Base-by-base conservation (phyloP, 2,888 invertebrate genomes). In the Conomelus anceps region DNA sequence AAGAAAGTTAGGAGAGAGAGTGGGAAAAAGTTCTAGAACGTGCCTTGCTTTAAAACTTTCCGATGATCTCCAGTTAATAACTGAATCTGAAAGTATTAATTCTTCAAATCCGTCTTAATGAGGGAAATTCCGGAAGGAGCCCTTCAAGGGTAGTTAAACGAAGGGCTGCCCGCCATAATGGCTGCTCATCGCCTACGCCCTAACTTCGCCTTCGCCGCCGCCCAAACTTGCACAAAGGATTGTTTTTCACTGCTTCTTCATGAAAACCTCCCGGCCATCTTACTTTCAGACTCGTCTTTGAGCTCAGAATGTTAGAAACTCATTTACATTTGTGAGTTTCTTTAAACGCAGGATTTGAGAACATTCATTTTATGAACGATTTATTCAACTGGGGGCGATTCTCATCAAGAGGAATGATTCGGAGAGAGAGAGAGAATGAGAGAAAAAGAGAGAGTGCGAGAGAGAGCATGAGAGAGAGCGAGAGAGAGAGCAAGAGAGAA, bases 11-110 rank as follows among this genome's bases (percentile, higher is more conserved):
- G 20, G 63, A 63, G n/a, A n/a, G n/a, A 63, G 63, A 26, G 26
- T 26, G 26, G 26, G n/a, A 63, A n/a, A 7, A 63, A 63, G 63
- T 63, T 63, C n/a, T 20, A 63, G n/a, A 63, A 63, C 63, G 63
- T 63, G 63, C 63, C 63, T 20, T 63, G n/a, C 63, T 63, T 63
- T 63, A 6, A 63, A 63, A 63, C 63, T 63, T 63, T 63, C 63
- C 63, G 63, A 63, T 63, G 63, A 63, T 63, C 63, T 63, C 63
- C 63, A 86, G 86, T 86, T 86, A 86, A 86, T 86, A 86, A 29
- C 86, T 86, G 24, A 86, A 86, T 86, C 86, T 86, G 86, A 29
- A 86, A 86, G 86, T 86, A 86, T 86, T 86, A 86, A 86, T 86
- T 86, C 86, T 86, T 26, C 29, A 86, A 86, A 86, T 29, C 26